A percentile compares a stretch with the other conserved stretches of the same genome.
These are phyloP conservation scores for Seriola quinqueradiata DNA, from an alignment of 2,113 vertebrate genomes.

Conservation along the genomic window DNA sequence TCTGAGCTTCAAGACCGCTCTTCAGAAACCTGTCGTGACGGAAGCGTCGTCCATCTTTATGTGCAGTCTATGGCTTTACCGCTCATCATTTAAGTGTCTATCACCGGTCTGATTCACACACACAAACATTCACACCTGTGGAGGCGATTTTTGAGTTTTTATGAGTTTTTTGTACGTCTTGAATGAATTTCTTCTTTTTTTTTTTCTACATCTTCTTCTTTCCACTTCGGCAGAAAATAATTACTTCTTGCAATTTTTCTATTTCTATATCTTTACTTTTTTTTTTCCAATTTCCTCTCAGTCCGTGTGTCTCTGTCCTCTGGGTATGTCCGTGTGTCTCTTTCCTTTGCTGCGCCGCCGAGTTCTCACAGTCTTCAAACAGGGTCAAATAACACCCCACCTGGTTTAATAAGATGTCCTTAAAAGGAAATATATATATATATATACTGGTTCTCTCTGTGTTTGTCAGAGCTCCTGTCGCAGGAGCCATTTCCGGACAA, in stretches of 20 bases:
- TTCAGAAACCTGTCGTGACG: too few relatives aligned
- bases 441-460: neutral
- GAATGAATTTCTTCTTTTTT: too few relatives aligned
- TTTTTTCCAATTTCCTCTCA: constrained; percentile 17
- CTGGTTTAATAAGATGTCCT: constrained; percentile 20
- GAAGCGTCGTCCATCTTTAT: too few relatives aligned
- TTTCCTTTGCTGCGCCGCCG: neutral
- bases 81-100: too few relatives aligned
- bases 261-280: neutral
- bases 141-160: too few relatives aligned
- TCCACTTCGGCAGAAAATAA: neutral
- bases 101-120: too few relatives aligned
- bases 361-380: constrained; percentile 10
- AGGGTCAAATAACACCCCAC: constrained; percentile 24
- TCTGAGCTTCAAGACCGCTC: too few relatives aligned
- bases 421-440: neutral
- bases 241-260: neutral
- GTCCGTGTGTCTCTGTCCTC: constrained; percentile 9
- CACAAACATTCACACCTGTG: too few relatives aligned
- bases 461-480: constrained; percentile 9
- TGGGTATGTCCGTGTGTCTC: neutral
- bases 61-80: too few relatives aligned
- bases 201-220: too few relatives aligned
- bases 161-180: too few relatives aligned
- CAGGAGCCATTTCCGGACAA: constrained; percentile 51